Percentiles rank a stretch among this genome's conserved stretches.
These are phyloP conservation scores for Camponotus fellah DNA, from an alignment of 2,888 invertebrate genomes.

Conservation along the genomic window DNA sequence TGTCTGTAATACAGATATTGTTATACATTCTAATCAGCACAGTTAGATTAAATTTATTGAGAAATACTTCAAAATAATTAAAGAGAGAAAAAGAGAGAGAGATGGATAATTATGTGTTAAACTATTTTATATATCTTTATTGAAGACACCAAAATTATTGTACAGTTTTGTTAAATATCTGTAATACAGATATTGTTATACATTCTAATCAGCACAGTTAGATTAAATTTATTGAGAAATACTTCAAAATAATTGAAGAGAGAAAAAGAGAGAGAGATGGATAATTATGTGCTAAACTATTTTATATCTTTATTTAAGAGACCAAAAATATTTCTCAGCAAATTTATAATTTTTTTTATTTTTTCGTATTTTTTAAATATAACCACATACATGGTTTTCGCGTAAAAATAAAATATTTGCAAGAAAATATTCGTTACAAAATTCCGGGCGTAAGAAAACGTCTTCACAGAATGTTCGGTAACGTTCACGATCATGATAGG, in stretches of 20 bases:
- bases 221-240: not conserved
- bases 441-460: not conserved
- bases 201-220: not conserved
- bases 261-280: not conserved
- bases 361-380: not conserved
- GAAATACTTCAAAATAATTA: not conserved
- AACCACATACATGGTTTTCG: not conserved
- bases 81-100: not conserved
- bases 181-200: not conserved
- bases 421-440: not conserved
- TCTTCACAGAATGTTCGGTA: not conserved
- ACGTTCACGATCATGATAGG: slow-evolving; percentile 25
- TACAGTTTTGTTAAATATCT: not conserved
- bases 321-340: not conserved
- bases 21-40: not conserved
- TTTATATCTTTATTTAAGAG: not conserved
- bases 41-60: slow-evolving; percentile 2
- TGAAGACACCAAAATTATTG: not conserved
- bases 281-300: not conserved
- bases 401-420: not conserved
- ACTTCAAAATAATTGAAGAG: not conserved
- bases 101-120: not conserved
- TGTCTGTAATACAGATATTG: not conserved
- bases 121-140: not conserved
- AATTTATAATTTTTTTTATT: not conserved